Percentiles rank a stretch among this genome's conserved stretches.
These are phyloP conservation scores for Drosophila dives DNA, from an alignment of 2,888 invertebrate species.

Conservation along the genomic window DNA sequence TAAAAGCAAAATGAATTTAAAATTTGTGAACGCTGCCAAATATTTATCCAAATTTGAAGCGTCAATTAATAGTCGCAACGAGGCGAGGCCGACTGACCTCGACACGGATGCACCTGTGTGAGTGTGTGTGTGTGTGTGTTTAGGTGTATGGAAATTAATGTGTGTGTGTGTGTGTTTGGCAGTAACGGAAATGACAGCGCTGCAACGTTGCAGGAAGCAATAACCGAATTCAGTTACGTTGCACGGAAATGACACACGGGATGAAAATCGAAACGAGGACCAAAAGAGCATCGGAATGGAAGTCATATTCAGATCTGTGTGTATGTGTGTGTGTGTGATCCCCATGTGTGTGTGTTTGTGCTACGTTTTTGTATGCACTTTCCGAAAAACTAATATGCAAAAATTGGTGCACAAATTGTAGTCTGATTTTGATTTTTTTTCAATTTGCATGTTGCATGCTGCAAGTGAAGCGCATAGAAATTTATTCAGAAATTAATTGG, in stretches of 20 bases:
- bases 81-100: constrained; percentile 47
- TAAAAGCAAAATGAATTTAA: constrained; percentile 41
- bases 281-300: constrained; percentile 12
- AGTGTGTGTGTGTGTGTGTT: constrained; percentile 24
- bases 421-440: constrained; percentile 19
- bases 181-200: constrained; percentile 72
- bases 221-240: constrained; percentile 71
- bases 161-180: constrained; percentile 46
- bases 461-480: constrained; percentile 12
- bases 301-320: constrained; percentile 17
- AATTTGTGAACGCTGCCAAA: constrained; percentile 9
- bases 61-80: constrained; percentile 53
- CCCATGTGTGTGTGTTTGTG: background rate
- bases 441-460: constrained; percentile 28
- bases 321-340: background rate
- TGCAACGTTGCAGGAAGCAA: constrained; percentile 73
- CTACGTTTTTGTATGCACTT: constrained; percentile 6
- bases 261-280: constrained; percentile 21
- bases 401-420: constrained; percentile 40
- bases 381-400: constrained; percentile 46
- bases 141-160: constrained; percentile 25
- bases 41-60: constrained; percentile 39
- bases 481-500: constrained; percentile 3
- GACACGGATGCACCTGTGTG: constrained; percentile 29
- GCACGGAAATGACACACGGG: constrained; percentile 76